These are phyloP conservation scores for Melipona quadrifasciata DNA, from an alignment of 1,140 invertebrate genomes.

Conservation along the genomic window DNA sequence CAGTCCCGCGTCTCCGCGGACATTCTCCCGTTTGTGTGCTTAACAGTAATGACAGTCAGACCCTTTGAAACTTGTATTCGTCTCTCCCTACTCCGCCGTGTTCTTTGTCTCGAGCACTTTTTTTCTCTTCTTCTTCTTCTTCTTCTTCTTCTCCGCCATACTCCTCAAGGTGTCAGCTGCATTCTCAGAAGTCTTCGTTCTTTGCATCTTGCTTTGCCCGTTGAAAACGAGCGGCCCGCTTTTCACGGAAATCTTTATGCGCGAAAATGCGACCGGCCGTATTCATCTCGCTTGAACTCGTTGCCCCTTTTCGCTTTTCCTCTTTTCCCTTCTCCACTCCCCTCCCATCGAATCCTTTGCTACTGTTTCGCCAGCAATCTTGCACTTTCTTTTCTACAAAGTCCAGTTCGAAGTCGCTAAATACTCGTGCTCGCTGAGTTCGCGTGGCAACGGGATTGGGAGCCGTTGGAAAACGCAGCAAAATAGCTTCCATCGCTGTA, in stretches of 20 bases:
- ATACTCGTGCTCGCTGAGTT: background rate
- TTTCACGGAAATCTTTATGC: constrained; percentile 27
- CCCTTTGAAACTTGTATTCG: constrained; percentile 39
- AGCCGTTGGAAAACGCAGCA: background rate
- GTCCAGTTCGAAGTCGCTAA: background rate
- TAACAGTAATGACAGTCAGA: constrained; percentile 46
- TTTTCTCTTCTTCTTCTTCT: background rate
- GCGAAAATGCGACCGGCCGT: background rate
- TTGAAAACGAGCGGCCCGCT: constrained; percentile 11
- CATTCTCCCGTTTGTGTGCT: constrained; percentile 24
- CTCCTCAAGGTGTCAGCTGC: constrained; percentile 24
- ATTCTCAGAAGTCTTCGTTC: constrained; percentile 34
- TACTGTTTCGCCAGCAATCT: too few relatives aligned
- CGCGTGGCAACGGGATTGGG: background rate
- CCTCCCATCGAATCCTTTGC: background rate
- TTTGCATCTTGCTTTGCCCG: constrained; percentile 1
- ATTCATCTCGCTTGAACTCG: constrained; percentile 24
- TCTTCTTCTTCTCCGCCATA: background rate
- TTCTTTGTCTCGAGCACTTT: constrained; percentile 33
- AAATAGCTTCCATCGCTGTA: background rate
- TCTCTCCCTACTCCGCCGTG: background rate
- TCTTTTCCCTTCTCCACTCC: background rate
- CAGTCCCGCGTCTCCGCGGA: background rate
- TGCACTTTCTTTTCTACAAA: too few relatives aligned
- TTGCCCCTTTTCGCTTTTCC: background rate